Percentiles rank a stretch among this genome's conserved stretches.
These are phyloP conservation scores for Trachemys scripta DNA, from an alignment of 2,113 vertebrate genomes.

Conservation along the genomic window DNA sequence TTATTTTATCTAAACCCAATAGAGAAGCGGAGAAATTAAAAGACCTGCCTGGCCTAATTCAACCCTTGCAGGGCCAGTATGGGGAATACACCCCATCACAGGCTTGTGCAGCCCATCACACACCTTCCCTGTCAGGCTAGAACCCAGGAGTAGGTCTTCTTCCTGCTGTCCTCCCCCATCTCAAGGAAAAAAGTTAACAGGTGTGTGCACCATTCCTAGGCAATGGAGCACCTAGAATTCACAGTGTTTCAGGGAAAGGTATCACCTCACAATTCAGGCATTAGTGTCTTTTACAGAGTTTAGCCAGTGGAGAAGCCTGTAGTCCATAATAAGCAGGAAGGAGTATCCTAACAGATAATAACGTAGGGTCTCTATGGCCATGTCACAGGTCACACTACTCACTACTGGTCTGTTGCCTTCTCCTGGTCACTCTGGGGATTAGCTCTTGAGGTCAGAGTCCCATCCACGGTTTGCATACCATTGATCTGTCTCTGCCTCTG, in stretches of 20 bases:
- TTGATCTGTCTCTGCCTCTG: background rate
- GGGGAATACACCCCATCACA: too few relatives aligned
- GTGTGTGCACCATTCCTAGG: background rate
- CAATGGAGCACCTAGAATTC: background rate
- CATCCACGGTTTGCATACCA: background rate
- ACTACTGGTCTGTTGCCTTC: background rate
- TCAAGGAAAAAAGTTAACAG: background rate
- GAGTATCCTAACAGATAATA: background rate
- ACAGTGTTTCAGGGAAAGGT: background rate
- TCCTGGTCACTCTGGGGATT: background rate
- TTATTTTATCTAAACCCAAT: background rate
- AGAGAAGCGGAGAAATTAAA: background rate
- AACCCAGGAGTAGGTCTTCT: background rate
- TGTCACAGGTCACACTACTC: background rate
- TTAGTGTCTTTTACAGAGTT: background rate
- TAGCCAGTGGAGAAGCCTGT: background rate
- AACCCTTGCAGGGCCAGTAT: background rate
- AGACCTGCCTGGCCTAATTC: background rate
- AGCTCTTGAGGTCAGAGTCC: background rate
- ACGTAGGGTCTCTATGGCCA: background rate
- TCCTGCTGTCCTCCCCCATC: background rate
- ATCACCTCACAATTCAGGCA: background rate
- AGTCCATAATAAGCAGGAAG: background rate
- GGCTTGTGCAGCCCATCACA: background rate
- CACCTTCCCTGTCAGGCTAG: background rate